Base-by-base conservation (phyloP, 1,140 invertebrate species). In the Brachionus rotundiformis region DNA sequence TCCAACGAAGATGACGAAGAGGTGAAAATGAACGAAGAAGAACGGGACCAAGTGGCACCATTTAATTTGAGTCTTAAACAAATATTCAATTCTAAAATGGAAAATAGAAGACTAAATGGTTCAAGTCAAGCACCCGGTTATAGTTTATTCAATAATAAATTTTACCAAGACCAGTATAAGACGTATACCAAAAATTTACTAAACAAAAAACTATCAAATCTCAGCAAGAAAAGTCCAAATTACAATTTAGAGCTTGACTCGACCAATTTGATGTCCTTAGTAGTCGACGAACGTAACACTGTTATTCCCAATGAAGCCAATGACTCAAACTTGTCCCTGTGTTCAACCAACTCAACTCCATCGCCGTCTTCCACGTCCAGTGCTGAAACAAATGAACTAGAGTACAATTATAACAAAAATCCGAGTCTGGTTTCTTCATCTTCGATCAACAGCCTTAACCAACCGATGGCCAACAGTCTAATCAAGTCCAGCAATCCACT, bases 51-150 rank as follows among this genome's bases (percentile, higher is more conserved):
- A 44, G 25, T 73, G 44, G 19, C 33, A 13, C 39, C 39, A 3
- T 6, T 73, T n/a, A 73, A 73, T 73, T 3, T 73, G 4, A 73
- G 68, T n/a, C 13, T 73, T 2, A 73, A 73, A 44, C 41, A 73
- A 19, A 73, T 73, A 25, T 73, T 73, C 23, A 73, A 41, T n/a
- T 73, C 68, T 13, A 73, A 73, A 73, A 73, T 73, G 68, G 36
- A 73, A 44, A 44, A 41, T 23, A 73, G 68, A 73, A 39, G 68
- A 7, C 63, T 68, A 6, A 33, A 68, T 23, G 63, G 29, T n/a
- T 19, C 27, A 33, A 19, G 16, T 33, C 29, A 33, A 36, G 10
- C 27, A 16, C 29, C 27, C 33, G 31, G 63, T 68, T 68, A 68
- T 8, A 68, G 29, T 36, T n/a, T 68, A n/a, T 68, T 68, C 31